Base-by-base conservation (phyloP, 2,113 vertebrate species). In the Mellivora capensis region DNA sequence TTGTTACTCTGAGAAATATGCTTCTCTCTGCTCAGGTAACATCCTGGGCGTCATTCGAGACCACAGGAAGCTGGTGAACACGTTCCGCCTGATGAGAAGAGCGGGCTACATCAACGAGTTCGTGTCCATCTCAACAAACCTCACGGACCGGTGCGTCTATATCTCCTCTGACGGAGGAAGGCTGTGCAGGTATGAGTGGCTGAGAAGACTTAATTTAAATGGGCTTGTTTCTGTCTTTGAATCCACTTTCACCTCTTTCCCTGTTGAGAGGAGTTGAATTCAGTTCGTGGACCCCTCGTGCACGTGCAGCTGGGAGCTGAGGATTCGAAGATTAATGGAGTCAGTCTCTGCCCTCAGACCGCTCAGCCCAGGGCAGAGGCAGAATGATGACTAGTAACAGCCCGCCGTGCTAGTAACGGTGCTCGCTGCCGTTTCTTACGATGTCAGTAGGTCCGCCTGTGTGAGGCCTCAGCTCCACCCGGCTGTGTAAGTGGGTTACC, bases 111-210 rank as follows among this genome's bases (percentile, higher is more conserved):
- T 99, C 98, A 99, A 99, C 2, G 99, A 99, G 97, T 99, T 99
- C 49, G 99, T 99, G 93, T 99, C 99, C 81, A 99, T 99, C 96
- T 99, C 99, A 82, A 99, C 99, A 91, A 99, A 99, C 95, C 98
- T 99, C 97, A 99, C 99, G 0, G 99, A 99, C 97, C 99, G 99
- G 94, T 99, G 99, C 77, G 99, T 99, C 76, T 99, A 99, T 97
- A 99, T 99, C 98, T 99, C 99, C 17, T 99, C 99, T 49, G 99
- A 99, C 86, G 99, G 99, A 93, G 99, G 99, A n/a, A 99, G 99
- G 31, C 96, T 99, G 85, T 99, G 99, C 99, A 99, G 99, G 99
- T 99, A 98, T 93, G n/a, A 96, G 80, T 86, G 67, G 59, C 54
- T 82, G 1, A 47, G 25, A 62, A 61, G 37, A 54, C n/a, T n/a